These are phyloP conservation scores for Drosophila nebulosa DNA, from an alignment of 1,140 invertebrate genomes.

Conservation along the genomic window DNA sequence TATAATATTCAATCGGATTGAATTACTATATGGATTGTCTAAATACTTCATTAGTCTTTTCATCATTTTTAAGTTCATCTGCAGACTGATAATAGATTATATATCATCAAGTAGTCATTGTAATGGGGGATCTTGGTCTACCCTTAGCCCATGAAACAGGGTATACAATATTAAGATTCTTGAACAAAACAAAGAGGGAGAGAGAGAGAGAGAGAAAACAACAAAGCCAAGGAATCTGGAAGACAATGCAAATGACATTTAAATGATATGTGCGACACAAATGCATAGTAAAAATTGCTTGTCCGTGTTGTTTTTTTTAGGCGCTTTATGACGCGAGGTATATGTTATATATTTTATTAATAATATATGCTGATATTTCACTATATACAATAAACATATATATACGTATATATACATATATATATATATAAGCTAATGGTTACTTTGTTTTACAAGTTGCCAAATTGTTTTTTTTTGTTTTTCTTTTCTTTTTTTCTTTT, in stretches of 20 bases:
- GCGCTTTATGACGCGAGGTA: constrained; percentile 52
- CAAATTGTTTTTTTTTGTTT: constrained; percentile 1
- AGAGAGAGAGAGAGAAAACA: background rate
- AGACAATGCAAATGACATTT: constrained; percentile 48
- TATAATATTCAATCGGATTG: too few relatives aligned
- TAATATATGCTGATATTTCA: constrained; percentile 2
- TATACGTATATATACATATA: constrained; percentile 49
- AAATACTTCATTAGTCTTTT: too few relatives aligned
- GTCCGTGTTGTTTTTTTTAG: constrained; percentile 25
- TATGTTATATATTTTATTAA: constrained; percentile 35
- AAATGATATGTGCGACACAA: constrained; percentile 58
- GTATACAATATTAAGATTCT: background rate
- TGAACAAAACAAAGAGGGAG: constrained; percentile 1
- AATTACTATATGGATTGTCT: too few relatives aligned
- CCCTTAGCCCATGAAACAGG: background rate
- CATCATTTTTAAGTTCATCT: too few relatives aligned
- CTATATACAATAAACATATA: constrained; percentile 3
- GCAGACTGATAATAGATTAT: too few relatives aligned
- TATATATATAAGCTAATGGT: constrained; percentile 39
- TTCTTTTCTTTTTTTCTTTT: constrained; percentile 7
- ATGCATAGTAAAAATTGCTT: constrained; percentile 44
- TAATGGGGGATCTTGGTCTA: too few relatives aligned
- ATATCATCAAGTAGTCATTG: too few relatives aligned
- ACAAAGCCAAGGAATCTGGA: constrained; percentile 8
- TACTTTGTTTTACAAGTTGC: constrained; percentile 26